Conservation (phyloP, 2,113 vertebrate species). For the Pseudorectes ferrugineus region DNA sequence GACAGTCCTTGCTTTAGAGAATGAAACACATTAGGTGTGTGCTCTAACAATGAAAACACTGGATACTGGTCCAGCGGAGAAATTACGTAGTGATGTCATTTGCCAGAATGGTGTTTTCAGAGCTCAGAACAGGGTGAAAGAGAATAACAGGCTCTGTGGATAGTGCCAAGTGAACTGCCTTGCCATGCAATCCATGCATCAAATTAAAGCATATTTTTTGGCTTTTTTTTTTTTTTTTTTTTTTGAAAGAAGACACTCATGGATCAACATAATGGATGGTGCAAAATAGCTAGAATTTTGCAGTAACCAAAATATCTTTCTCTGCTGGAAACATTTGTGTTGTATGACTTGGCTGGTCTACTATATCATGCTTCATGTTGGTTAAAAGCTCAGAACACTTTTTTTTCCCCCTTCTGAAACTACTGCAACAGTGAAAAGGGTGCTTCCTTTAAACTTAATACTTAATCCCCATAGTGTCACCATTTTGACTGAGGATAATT, state of each 20-base stretch:
- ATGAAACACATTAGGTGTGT: neutral
- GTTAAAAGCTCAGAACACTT: neutral
- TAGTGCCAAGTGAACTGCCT: neutral
- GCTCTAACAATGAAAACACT: neutral
- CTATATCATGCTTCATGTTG: neutral
- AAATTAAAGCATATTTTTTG: neutral
- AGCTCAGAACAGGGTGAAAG: neutral
- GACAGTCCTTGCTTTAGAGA: neutral
- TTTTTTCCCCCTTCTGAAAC: accelerated
- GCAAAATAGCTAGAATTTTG: neutral
- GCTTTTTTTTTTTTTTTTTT: neutral
- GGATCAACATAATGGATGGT: neutral
- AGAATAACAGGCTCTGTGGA: neutral
- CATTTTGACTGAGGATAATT: neutral
- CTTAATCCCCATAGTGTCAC: neutral
- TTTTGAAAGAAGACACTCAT: neutral
- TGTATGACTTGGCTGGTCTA: neutral
- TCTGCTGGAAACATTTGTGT: neutral
- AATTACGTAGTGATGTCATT: neutral
- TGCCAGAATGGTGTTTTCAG: neutral
- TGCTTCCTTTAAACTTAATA: neutral
- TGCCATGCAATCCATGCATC: neutral
- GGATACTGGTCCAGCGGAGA: neutral
- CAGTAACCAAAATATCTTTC: neutral
- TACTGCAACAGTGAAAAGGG: neutral